These are phyloP conservation scores for Oscheius sp. DNA, from an alignment of 1,140 invertebrate species.

Conservation along the genomic window DNA sequence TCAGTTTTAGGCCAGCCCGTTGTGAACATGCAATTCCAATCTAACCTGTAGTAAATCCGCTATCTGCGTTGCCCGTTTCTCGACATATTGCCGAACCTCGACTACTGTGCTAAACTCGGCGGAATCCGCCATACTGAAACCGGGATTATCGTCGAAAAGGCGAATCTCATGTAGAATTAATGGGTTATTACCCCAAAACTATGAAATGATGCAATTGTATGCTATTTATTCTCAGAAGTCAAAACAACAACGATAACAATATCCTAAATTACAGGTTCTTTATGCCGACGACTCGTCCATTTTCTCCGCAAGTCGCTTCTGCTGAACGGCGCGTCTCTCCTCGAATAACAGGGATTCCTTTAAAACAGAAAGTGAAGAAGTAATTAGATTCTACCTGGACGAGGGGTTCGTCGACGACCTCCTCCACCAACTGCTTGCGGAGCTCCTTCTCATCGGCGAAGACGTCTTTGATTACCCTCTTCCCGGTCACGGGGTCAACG, in stretches of 20 bases:
- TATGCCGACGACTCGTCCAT: slow-evolving; percentile 18
- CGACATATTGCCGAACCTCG: too few relatives aligned
- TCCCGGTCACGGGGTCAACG: slow-evolving; percentile 52
- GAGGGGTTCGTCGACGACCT: slow-evolving; percentile 48
- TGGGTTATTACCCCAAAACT: not conserved
- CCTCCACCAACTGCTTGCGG: slow-evolving; percentile 40
- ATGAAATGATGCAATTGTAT: not conserved
- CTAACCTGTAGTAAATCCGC: too few relatives aligned
- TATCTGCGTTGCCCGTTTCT: too few relatives aligned
- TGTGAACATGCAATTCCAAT: too few relatives aligned
- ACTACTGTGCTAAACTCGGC: too few relatives aligned
- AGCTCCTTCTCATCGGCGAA: slow-evolving; percentile 51
- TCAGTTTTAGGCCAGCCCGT: too few relatives aligned
- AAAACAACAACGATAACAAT: not conserved
- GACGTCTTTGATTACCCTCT: slow-evolving; percentile 41
- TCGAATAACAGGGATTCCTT: slow-evolving; percentile 43
- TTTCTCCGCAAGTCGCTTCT: slow-evolving; percentile 29
- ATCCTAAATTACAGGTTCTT: not conserved
- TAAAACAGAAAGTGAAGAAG: slow-evolving; percentile 3
- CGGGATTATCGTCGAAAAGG: too few relatives aligned
- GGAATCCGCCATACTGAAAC: too few relatives aligned
- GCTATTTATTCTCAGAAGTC: not conserved
- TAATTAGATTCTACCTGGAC: slow-evolving; percentile 12
- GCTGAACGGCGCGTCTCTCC: slow-evolving; percentile 41
- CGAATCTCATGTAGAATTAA: not conserved